A percentile compares a stretch with the other conserved stretches of the same genome.
Evolutionary conservation across 2,113 vertebrate species (phyloP).

Genomic region (Paradoxurus hermaphroditus): DNA sequence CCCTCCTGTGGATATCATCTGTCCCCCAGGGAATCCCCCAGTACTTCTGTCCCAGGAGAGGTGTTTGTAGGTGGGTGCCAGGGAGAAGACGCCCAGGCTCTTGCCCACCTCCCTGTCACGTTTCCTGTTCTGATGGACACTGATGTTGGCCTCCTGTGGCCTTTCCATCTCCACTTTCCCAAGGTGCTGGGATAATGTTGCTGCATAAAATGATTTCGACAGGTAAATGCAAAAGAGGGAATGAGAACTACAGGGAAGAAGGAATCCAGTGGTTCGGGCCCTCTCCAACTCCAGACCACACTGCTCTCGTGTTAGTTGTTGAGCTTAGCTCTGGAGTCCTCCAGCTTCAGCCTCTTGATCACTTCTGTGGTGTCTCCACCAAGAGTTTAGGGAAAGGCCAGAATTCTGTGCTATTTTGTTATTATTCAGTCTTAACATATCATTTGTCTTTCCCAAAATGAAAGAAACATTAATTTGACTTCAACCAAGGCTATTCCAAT

Average conservation of each 20-base stretch:
- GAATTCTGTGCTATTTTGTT: neutral
- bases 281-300: neutral
- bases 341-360: neutral
- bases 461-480: constrained; percentile 38
- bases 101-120: neutral
- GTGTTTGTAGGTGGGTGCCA: neutral
- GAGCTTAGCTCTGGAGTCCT: neutral
- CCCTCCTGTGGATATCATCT: neutral
- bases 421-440: neutral
- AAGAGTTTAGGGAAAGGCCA: neutral
- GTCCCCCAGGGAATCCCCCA: too few species aligned
- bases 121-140: neutral
- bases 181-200: neutral
- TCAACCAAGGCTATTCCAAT: neutral
- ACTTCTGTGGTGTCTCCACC: neutral
- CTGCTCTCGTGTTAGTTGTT: neutral
- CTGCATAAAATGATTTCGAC: neutral
- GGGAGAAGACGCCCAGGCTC: neutral
- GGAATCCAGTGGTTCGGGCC: neutral
- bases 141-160: neutral
- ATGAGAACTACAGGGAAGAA: neutral
- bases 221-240: neutral
- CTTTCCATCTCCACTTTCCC: neutral
- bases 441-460: constrained; percentile 23
- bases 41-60: neutral